A percentile compares a stretch with the other conserved stretches of the same genome.
Conservation (phyloP, 1,140 invertebrate species). For the Bombus cullumanus region DNA sequence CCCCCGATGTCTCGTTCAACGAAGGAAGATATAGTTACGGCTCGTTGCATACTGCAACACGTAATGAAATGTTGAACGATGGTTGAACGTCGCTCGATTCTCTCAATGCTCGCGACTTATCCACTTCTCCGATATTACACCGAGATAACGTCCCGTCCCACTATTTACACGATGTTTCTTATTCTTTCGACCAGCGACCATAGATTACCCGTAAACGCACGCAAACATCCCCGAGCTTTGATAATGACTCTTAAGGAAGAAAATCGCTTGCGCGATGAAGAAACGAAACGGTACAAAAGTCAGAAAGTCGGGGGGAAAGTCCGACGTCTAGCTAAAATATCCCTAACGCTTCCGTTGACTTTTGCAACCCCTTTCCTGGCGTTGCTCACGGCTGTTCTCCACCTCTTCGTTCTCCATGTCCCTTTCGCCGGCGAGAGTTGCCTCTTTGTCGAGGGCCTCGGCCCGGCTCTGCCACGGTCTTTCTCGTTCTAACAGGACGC, state of each 20-base stretch:
- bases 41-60: conserved; percentile 54
- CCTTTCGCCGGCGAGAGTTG: conserved; percentile 26
- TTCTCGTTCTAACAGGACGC: conserved; percentile 70
- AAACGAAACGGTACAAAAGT: background rate
- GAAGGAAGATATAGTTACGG: conserved; percentile 23
- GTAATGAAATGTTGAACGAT: conserved; percentile 39
- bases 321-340: conserved; percentile 50
- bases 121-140: background rate
- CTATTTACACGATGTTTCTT: background rate
- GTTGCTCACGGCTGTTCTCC: conserved; percentile 6
- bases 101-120: conserved; percentile 20
- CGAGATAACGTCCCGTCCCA: background rate
- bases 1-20: background rate
- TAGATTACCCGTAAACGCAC: too few relatives aligned
- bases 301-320: background rate
- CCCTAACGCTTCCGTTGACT: conserved; percentile 52
- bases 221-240: too few relatives aligned
- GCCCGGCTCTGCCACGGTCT: conserved; percentile 53
- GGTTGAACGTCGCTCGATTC: conserved; percentile 50
- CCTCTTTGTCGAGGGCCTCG: conserved; percentile 40
- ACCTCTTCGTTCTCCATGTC: conserved; percentile 8
- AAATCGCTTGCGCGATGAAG: background rate
- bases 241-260: background rate
- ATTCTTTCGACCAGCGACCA: background rate
- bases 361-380: conserved; percentile 53